These are phyloP conservation scores for Anguilla pacifica DNA, from an alignment of 2,797 vertebrate genomes.

Conservation along the genomic window DNA sequence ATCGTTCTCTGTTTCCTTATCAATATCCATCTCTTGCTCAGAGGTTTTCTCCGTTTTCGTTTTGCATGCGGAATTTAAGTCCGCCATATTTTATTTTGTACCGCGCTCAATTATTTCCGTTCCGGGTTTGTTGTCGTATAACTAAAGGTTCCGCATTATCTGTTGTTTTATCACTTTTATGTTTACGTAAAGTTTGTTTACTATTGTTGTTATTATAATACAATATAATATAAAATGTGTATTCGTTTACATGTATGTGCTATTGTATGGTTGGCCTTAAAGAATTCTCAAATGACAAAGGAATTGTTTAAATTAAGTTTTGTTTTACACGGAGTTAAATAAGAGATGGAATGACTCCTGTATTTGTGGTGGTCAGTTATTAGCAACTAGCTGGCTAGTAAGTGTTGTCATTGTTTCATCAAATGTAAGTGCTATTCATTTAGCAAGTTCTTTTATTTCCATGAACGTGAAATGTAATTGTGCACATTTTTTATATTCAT, in stretches of 20 bases:
- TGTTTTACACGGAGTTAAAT: conserved; percentile 34
- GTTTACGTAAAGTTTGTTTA: background rate
- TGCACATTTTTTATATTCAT: background rate
- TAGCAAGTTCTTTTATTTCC: background rate
- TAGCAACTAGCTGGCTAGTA: background rate
- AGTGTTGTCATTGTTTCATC: background rate
- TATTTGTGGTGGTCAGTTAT: background rate
- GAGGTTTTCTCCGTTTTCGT: conserved; percentile 37
- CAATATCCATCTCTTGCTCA: conserved; percentile 40
- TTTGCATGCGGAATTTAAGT: conserved; percentile 28
- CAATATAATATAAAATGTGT: background rate
- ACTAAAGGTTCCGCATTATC: conserved; percentile 11
- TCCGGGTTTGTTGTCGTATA: conserved; percentile 1
- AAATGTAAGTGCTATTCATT: conserved; percentile 19
- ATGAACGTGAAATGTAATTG: background rate
- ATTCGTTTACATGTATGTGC: background rate
- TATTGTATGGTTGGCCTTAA: background rate
- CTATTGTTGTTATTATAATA: no score
- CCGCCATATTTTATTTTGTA: conserved; percentile 69
- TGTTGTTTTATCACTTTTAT: background rate
- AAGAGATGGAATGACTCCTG: conserved; percentile 1
- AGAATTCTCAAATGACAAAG: background rate
- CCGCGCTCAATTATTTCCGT: conserved; percentile 48
- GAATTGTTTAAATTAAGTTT: conserved; percentile 8
- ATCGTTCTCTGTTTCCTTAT: conserved; percentile 36